Base-by-base conservation (phyloP, 2,797 vertebrate species). In the Scyliorhinus canicula region DNA sequence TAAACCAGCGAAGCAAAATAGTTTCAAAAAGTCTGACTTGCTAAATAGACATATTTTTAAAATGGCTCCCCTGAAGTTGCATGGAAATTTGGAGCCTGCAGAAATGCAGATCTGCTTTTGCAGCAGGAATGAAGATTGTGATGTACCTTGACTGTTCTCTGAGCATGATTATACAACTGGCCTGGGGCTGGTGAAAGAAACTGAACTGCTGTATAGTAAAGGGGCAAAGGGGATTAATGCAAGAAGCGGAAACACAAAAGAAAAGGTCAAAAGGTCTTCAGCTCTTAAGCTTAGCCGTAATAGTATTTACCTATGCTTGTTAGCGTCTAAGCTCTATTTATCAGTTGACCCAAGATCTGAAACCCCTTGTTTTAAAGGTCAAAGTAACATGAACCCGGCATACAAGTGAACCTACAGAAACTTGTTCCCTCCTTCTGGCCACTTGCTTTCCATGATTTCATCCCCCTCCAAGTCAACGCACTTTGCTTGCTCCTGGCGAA, bases 291-390 rank as follows among this genome's bases (percentile, higher is more conserved):
- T 94, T 71, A 50, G 67, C 67, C 50, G 50, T 74, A 52, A 44
- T 19, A 19, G 19, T 94, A 94, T 94, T 74, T 94, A 28, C 63
- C 93, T 71, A 0, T 55, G 47, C 93, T 94, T 74, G 93, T 74
- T 74, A 71, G 50, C 67, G 2, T 31, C 93, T 50, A 94, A 52
- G 44, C 31, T 94, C 47, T 74, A 40, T 55, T 94, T 94, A 52
- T 94, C 67, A 44, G 67, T 74, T 55, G 47, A 35, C 74, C 65
- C n/a, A n/a, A 94, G 50, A 67, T 71, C 93, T 71, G 93, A 50
- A 74, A 52, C 31, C 91, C 21, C 12, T 94, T 50, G 65, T 94
- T 94, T 74, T 52, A 21, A 94, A 94, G 67, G 93, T 94, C 93
- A 94, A 35, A 94, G 93, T 19, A 94, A 19, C 93, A 7, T 74